Conservation (phyloP, 1,140 invertebrate genomes). For the Anastatus disparis region DNA sequence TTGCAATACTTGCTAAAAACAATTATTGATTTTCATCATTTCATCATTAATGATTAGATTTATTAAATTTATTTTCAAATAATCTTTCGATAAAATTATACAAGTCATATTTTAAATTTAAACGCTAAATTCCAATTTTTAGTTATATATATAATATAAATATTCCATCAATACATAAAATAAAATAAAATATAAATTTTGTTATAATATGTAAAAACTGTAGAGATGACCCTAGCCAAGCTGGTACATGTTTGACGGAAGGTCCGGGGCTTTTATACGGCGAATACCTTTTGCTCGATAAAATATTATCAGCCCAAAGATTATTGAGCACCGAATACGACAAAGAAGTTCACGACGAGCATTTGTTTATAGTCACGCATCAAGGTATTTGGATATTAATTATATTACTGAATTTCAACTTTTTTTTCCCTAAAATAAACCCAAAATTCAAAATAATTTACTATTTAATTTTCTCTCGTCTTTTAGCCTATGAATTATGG, state of each 20-base stretch:
- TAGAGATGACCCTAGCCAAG: conserved; percentile 59
- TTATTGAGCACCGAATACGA: conserved; percentile 80
- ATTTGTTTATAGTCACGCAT: conserved; percentile 97
- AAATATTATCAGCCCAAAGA: conserved; percentile 86
- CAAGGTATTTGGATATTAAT: conserved; percentile 79
- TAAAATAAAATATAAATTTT: background rate
- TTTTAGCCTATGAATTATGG: conserved; percentile 97
- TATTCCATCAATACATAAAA: background rate
- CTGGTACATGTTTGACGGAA: conserved; percentile 69
- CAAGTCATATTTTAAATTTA: too few relatives aligned
- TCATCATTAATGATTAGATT: too few relatives aligned
- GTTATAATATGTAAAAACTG: too few relatives aligned
- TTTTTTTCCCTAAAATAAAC: background rate
- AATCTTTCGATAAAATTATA: too few relatives aligned
- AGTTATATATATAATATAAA: too few relatives aligned
- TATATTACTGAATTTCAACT: background rate
- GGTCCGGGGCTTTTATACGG: conserved; percentile 83
- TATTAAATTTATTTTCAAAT: too few relatives aligned
- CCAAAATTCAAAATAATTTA: conserved; percentile 29
- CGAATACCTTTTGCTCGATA: conserved; percentile 90
- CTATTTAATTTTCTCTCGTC: too few relatives aligned
- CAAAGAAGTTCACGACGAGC: conserved; percentile 90
- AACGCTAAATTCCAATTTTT: too few relatives aligned
- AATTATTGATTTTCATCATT: too few relatives aligned
- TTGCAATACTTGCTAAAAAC: too few relatives aligned